Percentiles rank a stretch among this genome's conserved stretches.
Evolutionary conservation across 2,888 invertebrate genomes (phyloP).

Genomic region (Choristoneura rosaceana): DNA sequence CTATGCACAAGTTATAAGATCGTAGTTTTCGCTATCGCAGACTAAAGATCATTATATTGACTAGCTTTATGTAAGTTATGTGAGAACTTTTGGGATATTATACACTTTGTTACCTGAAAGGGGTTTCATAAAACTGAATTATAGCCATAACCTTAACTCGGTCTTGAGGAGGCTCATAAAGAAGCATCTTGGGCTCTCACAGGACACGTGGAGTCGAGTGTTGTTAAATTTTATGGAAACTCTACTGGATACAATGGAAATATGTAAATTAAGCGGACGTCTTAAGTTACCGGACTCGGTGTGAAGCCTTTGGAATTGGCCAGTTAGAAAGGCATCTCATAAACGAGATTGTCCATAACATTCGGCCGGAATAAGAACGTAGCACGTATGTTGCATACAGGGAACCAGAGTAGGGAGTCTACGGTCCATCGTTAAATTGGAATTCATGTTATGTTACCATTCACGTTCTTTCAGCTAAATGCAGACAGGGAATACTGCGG

Average conservation of each 20-base stretch:
- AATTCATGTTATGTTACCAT: slow-evolving; percentile 65
- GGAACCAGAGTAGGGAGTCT: slow-evolving; percentile 36
- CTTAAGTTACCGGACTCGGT: slow-evolving; percentile 54
- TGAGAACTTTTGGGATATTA: slow-evolving; percentile 71
- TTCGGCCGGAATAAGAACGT: slow-evolving; percentile 57
- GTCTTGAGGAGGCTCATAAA: slow-evolving; percentile 80
- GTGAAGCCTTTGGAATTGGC: slow-evolving; percentile 58
- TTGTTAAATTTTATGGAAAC: slow-evolving; percentile 82
- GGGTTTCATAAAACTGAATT: slow-evolving; percentile 84
- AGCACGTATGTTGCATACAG: slow-evolving; percentile 49
- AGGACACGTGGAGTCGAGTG: slow-evolving; percentile 77
- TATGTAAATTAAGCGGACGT: slow-evolving; percentile 75
- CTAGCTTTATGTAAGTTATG: slow-evolving; percentile 65
- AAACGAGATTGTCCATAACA: slow-evolving; percentile 53
- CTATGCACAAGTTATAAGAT: slow-evolving; percentile 5
- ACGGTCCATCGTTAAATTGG: slow-evolving; percentile 63
- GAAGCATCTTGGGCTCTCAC: slow-evolving; percentile 76
- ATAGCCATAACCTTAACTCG: slow-evolving; percentile 81
- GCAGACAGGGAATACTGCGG: slow-evolving; percentile 52
- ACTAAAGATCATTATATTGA: slow-evolving; percentile 47
- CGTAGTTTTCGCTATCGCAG: slow-evolving; percentile 43
- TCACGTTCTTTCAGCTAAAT: slow-evolving; percentile 64
- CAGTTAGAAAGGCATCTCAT: slow-evolving; percentile 53
- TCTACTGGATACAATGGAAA: slow-evolving; percentile 73
- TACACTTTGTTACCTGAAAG: slow-evolving; percentile 81